Conservation (phyloP, 2,888 invertebrate genomes). For the Malachius bipustulatus region DNA sequence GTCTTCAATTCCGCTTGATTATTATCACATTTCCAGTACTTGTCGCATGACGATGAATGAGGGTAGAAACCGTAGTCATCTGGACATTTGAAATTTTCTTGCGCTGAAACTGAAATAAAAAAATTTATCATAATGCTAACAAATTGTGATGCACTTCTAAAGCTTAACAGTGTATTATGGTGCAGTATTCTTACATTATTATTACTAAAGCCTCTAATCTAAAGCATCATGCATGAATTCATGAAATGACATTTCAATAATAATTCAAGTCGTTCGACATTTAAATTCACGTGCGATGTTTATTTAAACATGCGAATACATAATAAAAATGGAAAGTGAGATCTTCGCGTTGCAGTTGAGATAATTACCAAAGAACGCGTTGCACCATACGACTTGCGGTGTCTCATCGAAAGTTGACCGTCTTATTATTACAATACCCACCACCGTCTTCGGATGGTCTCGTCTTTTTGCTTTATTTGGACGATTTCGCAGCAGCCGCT, state of each 20-base stretch:
- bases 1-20: slow-evolving; percentile 79
- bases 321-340: slow-evolving; percentile 19
- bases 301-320: slow-evolving; percentile 10
- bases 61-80: slow-evolving; percentile 92
- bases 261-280: slow-evolving; percentile 16
- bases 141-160: too few relatives aligned
- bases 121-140: too few relatives aligned
- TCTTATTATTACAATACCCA: too few relatives aligned
- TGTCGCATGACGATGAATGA: slow-evolving; percentile 80
- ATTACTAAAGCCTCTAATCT: slow-evolving; percentile 1
- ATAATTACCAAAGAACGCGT: too few relatives aligned
- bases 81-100: slow-evolving; percentile 84
- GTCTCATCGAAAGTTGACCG: too few relatives aligned
- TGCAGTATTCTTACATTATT: too few relatives aligned
- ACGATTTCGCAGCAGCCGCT: too few relatives aligned
- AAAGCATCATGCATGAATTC: too few relatives aligned
- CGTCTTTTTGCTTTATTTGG: too few relatives aligned
- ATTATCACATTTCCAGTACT: slow-evolving; percentile 92
- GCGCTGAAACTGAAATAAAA: slow-evolving; percentile 51
- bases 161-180: too few relatives aligned
- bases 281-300: slow-evolving; percentile 2
- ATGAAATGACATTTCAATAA: slow-evolving; percentile 14
- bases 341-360: slow-evolving; percentile 15
- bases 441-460: too few relatives aligned
- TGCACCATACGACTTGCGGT: too few relatives aligned